Evolutionary conservation across 2,797 vertebrate species (phyloP).

Genomic region (Muscicapa comitata): DNA sequence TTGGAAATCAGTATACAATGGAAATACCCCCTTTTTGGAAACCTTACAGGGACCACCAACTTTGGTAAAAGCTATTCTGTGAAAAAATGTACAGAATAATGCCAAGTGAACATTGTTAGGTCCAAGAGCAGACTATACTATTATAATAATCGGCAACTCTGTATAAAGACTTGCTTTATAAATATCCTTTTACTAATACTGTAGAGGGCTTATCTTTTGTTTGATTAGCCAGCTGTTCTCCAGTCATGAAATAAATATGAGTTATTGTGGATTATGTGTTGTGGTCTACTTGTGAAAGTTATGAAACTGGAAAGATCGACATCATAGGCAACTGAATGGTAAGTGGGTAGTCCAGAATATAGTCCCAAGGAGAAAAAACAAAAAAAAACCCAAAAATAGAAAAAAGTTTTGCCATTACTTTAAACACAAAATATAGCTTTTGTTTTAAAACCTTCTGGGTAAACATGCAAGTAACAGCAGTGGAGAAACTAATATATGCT

Average conservation of each 20-base stretch:
- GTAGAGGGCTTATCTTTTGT: background rate
- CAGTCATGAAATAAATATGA: background rate
- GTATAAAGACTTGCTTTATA: background rate
- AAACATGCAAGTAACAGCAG: background rate
- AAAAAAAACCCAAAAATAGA: background rate
- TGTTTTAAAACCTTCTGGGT: background rate
- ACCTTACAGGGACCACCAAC: background rate
- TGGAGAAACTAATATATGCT: background rate
- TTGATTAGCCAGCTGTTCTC: background rate
- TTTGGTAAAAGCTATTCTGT: background rate
- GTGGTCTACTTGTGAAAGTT: background rate
- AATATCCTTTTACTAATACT: background rate
- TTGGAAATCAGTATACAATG: background rate
- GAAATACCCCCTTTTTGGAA: background rate
- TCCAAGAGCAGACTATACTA: background rate
- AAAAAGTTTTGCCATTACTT: background rate
- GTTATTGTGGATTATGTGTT: background rate
- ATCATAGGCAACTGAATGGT: background rate
- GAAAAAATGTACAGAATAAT: background rate
- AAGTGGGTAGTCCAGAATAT: background rate
- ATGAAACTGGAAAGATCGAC: background rate
- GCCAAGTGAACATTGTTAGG: background rate
- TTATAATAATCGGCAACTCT: background rate
- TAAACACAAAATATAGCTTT: background rate
- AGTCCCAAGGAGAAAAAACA: background rate